Base-by-base conservation (phyloP, 2,797 vertebrate genomes). In the Sparidentex hasta region DNA sequence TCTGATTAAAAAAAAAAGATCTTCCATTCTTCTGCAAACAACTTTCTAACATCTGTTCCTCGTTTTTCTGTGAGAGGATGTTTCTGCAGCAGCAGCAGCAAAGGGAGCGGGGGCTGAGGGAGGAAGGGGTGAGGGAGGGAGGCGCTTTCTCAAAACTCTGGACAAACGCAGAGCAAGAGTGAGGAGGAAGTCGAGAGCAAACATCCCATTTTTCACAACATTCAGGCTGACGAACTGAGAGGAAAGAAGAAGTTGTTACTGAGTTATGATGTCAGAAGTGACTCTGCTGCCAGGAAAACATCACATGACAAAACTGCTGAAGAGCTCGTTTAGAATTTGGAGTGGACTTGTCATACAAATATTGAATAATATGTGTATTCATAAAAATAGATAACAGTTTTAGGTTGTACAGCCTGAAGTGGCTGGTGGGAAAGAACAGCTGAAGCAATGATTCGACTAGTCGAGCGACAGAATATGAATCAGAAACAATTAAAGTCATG, bases 21-120 rank as follows among this genome's bases (percentile, higher is more conserved):
- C 23, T 27, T 80, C 73, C n/a, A 80, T 71, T 86, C 82, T 87
- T 72, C 82, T 80, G 71, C 61, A 81, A 86, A 89, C 71, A 85
- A 89, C 87, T 93, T 90, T 92, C 83, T 66, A 90, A 94, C 94
- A 95, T 95, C 92, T 95, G 94, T 90, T 95, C 89, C 91, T 94
- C 33, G 66, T 95, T 95, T 93, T 65, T 69, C 82, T 77, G 72
- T 74, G 80, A 92, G 86, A 92, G 92, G 93, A 94, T 93, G 93
- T 90, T 90, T 38, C 33, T 33, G 86, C 82, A 86, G 87, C 67
- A 82, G 81, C 76, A 71, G 78, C 74, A 74, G 57, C 47, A 3
- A 25, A 63, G 68, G 76, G 77, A 70, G 83, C 41, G 41, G 69
- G 69, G 74, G 59, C 57, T 7, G 50, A 58, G 62, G 76, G 62